Evolutionary conservation across 2,113 vertebrate species (phyloP).

Genomic region (Acrocephalus kingi): DNA sequence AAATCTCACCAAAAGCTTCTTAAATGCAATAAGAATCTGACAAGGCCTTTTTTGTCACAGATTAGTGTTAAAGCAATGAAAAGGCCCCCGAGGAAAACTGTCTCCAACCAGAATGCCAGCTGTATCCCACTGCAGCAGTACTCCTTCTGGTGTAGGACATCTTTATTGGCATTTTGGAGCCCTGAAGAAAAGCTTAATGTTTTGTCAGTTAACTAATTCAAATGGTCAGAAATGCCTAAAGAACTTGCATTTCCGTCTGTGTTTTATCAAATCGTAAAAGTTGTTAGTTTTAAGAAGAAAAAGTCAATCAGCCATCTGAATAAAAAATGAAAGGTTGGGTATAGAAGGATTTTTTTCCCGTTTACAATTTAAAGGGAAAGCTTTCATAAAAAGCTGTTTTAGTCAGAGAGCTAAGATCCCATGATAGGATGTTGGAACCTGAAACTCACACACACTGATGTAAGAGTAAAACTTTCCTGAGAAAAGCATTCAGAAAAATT

Average conservation of each 20-base stretch:
- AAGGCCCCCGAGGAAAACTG: conserved; percentile 71
- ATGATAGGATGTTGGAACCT: background rate
- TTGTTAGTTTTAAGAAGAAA: background rate
- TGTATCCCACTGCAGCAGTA: conserved; percentile 35
- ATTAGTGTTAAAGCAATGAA: conserved; percentile 80
- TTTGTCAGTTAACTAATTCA: conserved; percentile 5
- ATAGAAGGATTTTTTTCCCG: background rate
- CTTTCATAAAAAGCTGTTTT: background rate
- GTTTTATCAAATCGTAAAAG: background rate
- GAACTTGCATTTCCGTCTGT: background rate
- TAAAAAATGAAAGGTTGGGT: background rate
- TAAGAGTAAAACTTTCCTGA: background rate
- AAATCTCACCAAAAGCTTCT: conserved; percentile 81
- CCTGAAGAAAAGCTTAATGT: background rate
- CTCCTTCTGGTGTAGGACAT: background rate
- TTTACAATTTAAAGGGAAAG: conserved; percentile 3
- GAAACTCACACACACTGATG: background rate
- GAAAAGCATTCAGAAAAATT: background rate
- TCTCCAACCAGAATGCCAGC: conserved; percentile 52
- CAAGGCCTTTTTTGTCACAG: conserved; percentile 79
- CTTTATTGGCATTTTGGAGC: conserved; percentile 49
- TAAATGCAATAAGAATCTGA: conserved; percentile 79
- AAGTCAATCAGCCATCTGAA: background rate
- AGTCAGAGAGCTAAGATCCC: background rate
- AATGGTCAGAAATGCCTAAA: conserved; percentile 5